A percentile compares a stretch with the other conserved stretches of the same genome.
Conservation (phyloP, 2,113 vertebrate species). For the Thomomys bottae region DNA sequence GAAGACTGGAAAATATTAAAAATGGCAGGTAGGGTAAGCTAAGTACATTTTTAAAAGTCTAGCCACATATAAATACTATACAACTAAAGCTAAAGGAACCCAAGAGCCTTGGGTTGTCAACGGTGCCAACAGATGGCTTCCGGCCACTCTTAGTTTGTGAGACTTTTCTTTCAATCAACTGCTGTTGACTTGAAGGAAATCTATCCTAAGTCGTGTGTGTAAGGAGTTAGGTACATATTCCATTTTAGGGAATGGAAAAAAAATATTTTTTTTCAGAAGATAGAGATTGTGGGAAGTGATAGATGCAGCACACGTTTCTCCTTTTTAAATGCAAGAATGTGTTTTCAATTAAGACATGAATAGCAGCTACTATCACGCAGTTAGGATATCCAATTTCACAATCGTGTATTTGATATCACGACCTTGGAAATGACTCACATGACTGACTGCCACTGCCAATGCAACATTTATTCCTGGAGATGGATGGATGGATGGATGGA, state of each 20-base stretch:
- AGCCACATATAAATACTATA: constrained; percentile 84
- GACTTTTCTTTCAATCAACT: constrained; percentile 80
- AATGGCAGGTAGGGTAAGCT: constrained; percentile 88
- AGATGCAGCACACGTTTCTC: neutral
- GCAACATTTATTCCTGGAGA: neutral
- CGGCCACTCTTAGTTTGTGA: neutral
- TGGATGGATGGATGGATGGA: too few relatives aligned
- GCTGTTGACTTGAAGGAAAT: constrained; percentile 79
- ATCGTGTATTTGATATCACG: constrained; percentile 6
- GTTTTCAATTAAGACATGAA: constrained; percentile 1
- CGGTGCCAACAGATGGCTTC: constrained; percentile 51
- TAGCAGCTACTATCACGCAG: constrained; percentile 20
- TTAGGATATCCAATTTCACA: constrained; percentile 19
- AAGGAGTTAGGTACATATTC: constrained; percentile 59
- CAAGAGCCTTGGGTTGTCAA: constrained; percentile 84
- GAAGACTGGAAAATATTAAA: constrained; percentile 92
- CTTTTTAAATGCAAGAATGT: constrained; percentile 34
- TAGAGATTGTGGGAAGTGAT: neutral
- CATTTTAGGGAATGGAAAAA: constrained; percentile 37
- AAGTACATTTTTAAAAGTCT: constrained; percentile 86
- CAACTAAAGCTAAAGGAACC: constrained; percentile 83
- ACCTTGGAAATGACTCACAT: constrained; percentile 16
- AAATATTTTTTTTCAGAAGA: constrained; percentile 2
- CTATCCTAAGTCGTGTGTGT: constrained; percentile 64
- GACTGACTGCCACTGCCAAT: neutral